Evolutionary conservation across 2,797 vertebrate species (phyloP).

Genomic region (Tachyglossus aculeatus): DNA sequence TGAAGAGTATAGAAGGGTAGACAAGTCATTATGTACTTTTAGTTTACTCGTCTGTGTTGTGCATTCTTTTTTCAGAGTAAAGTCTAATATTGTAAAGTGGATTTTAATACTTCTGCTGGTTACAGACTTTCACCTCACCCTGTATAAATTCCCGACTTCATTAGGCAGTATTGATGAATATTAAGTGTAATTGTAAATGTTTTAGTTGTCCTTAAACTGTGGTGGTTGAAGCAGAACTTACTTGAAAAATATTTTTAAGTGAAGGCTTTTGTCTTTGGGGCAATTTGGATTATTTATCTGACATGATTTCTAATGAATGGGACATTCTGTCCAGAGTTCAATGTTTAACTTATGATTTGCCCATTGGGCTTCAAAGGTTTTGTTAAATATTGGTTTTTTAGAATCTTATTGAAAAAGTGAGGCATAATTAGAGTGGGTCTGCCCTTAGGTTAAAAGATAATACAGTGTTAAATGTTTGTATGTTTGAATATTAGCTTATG

Average conservation of each 20-base stretch:
- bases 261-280: conserved; percentile 1
- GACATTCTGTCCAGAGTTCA: conserved; percentile 12
- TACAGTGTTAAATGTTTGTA: background rate
- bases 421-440: conserved; percentile 16
- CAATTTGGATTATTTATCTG: conserved; percentile 5
- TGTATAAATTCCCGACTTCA: background rate
- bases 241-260: conserved; percentile 13
- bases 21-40: too few species aligned
- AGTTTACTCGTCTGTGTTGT: too few species aligned
- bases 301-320: conserved; percentile 27
- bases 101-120: background rate
- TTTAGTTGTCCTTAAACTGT: conserved; percentile 8
- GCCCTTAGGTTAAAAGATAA: background rate
- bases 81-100: conserved; percentile 3
- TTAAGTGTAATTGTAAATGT: too few species aligned
- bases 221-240: background rate
- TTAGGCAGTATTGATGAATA: too few species aligned
- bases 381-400: conserved; percentile 36
- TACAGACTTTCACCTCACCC: too few species aligned
- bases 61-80: too few species aligned
- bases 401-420: conserved; percentile 19
- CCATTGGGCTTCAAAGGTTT: conserved; percentile 13
- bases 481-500: background rate
- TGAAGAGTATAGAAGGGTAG: too few species aligned
- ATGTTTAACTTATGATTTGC: conserved; percentile 6